phyloP scores from a whole-genome alignment of 2,797 vertebrate genomes.

The Buphagus erythrorhynchus region DNA sequence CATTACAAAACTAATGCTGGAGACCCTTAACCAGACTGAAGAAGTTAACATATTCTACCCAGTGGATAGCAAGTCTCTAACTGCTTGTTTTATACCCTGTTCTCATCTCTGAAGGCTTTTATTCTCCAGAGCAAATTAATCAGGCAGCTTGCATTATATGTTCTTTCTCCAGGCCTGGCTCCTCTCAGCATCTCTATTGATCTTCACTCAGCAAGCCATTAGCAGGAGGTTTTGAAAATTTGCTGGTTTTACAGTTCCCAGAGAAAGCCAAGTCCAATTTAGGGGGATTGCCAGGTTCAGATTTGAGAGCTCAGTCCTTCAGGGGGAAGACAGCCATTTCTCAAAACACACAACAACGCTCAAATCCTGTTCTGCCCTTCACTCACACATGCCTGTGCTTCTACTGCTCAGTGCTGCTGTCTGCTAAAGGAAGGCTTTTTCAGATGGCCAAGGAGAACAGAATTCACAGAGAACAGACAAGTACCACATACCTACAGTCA shows the following conservation, averaged over 20 bases:
- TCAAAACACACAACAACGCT: not conserved
- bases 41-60: conserved; percentile 33
- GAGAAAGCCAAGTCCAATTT: conserved; percentile 13
- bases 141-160: conserved; percentile 42
- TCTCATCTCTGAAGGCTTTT: conserved; percentile 63
- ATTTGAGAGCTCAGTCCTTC: not conserved
- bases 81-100: conserved; percentile 41
- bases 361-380: not conserved
- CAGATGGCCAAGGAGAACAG: not conserved
- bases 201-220: conserved; percentile 60
- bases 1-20: not conserved
- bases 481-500: not conserved
- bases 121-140: conserved; percentile 62
- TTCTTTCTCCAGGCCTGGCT: conserved; percentile 53
- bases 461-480: not conserved
- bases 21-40: not conserved
- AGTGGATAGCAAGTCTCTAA: not conserved
- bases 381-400: not conserved
- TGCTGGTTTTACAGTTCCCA: conserved; percentile 36
- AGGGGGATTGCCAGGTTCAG: not conserved
- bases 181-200: conserved; percentile 52
- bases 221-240: conserved; percentile 51
- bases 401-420: not conserved
- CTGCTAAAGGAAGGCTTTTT: not conserved
- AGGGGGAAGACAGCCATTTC: not conserved